Evolutionary conservation across 2,888 invertebrate genomes (phyloP), one percentile per base, ranked within the genome.

Genomic region (Dynastes grantii): DNA sequence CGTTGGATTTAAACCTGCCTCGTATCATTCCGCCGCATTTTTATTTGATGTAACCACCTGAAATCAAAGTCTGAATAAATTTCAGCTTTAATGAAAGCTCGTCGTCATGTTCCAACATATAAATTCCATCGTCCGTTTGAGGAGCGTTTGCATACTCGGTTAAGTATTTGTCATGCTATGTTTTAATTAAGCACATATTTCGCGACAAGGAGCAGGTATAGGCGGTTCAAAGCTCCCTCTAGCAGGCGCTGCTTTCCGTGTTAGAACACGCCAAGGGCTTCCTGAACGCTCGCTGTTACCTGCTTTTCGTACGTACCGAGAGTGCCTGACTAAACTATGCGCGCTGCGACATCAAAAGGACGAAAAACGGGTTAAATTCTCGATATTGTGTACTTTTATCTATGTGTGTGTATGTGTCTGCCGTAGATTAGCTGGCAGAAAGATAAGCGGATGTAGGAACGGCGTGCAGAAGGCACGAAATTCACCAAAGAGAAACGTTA

Each of bases 111-210:
- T 63, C 63, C 76, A 70, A 79, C 76, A 70, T 71, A 71, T 79
- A 79, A 79, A 79, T 79, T 79, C 79, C 76, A 76, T 37, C 79
- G 77, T 75, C 73, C 73, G 76, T 79, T 77, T 79, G 79, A 79
- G 77, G 67, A 73, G 64, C 82, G 81, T 82, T 83, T 81, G 81
- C 83, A 82, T 83, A 83, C 82, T 82, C 86, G 85, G 85, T 85
- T 87, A 87, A 87, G 87, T 87, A 87, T 87, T 87, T 86, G 87
- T 87, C 87, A 86, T 87, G 86, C 86, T 86, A 87, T 87, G 87
- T 87, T 87, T 87, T 87, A 87, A 87, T 87, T 87, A 87, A 87
- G 86, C 86, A 85, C 86, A 87, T 87, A 87, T 87, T 87, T 87
- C 84, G 85, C 85, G 84, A 85, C 85, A 86, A 86, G 86, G 83